Percentiles rank a stretch among this genome's conserved stretches.
Evolutionary conservation across 2,113 vertebrate genomes (phyloP).

Genomic region (Phalacrocorax brasilianus): DNA sequence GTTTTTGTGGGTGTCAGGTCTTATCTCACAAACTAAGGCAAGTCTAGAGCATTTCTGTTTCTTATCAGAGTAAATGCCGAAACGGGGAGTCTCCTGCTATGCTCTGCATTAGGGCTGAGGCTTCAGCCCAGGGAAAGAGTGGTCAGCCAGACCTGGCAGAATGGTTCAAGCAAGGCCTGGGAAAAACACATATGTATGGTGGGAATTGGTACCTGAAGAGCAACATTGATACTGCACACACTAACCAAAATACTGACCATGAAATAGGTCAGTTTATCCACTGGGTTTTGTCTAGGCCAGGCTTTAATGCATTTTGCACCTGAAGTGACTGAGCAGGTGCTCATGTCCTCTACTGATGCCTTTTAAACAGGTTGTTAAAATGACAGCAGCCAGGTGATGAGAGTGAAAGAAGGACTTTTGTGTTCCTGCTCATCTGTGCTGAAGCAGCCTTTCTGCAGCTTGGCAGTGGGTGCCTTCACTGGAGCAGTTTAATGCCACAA

Average conservation of each 20-base stretch:
- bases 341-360: background rate
- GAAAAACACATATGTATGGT: accelerated
- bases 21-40: background rate
- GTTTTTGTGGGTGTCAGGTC: background rate
- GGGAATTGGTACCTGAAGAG: background rate
- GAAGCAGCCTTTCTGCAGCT: background rate
- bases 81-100: background rate
- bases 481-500: background rate
- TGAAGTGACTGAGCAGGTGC: background rate
- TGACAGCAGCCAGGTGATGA: background rate
- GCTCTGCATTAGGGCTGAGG: background rate
- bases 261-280: background rate
- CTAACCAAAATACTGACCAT: background rate
- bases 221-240: background rate
- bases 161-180: background rate
- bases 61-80: background rate
- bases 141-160: background rate
- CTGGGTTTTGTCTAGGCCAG: background rate
- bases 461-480: background rate
- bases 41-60: background rate
- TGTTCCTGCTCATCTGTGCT: accelerated
- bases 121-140: background rate
- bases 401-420: background rate
- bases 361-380: background rate
- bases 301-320: background rate